A percentile compares a stretch with the other conserved stretches of the same genome.
These are phyloP conservation scores for Lucifuga dentata DNA, from an alignment of 2,113 vertebrate species.

Conservation along the genomic window DNA sequence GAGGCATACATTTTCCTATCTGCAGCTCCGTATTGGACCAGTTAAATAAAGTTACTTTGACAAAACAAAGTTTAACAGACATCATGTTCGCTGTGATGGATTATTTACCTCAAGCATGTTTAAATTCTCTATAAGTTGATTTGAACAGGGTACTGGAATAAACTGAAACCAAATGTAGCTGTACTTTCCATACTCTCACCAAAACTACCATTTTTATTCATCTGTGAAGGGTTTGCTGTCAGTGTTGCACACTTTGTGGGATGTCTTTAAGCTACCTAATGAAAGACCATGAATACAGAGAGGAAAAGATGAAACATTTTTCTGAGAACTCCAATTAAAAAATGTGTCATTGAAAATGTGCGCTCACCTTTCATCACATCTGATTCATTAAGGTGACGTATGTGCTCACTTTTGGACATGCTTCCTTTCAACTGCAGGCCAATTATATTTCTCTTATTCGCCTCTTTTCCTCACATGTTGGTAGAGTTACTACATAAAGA, in stretches of 20 bases:
- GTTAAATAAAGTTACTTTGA: no score
- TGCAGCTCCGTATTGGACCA: no score
- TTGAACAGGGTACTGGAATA: no score
- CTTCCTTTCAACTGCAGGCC: slow-evolving; percentile 69
- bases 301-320: slow-evolving; percentile 55
- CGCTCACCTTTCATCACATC: slow-evolving; percentile 67
- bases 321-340: slow-evolving; percentile 76
- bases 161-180: no score
- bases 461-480: not conserved
- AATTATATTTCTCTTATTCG: slow-evolving; percentile 60
- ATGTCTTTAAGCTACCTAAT: slow-evolving; percentile 31
- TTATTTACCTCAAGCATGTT: no score
- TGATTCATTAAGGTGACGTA: slow-evolving; percentile 71
- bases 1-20: no score
- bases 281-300: slow-evolving; percentile 51
- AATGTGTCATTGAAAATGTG: slow-evolving; percentile 70
- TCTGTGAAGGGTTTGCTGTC: not conserved
- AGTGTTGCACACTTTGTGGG: slow-evolving; percentile 29
- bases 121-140: no score
- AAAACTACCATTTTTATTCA: not conserved
- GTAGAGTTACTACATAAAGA: no score
- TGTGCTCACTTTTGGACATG: slow-evolving; percentile 58
- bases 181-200: not conserved
- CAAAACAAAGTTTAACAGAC: no score
- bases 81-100: no score